Evolutionary conservation across 2,797 vertebrate species (phyloP), one percentile per base, ranked within the genome.

Genomic region (Hemibagrus guttatus): DNA sequence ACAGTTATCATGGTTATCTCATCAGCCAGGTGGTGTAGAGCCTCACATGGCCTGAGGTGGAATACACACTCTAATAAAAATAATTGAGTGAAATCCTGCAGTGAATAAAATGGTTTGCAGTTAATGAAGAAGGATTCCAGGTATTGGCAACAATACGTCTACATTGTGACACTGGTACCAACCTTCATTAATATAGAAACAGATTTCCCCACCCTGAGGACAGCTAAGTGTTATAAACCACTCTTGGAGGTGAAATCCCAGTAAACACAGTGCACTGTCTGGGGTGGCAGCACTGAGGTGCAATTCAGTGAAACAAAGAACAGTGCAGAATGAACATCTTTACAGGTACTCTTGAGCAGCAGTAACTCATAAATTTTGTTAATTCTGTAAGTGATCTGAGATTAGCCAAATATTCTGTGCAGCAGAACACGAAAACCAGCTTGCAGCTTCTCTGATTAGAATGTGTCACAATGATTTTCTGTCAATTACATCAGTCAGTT

Each of bases 91-190:
- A 80, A 80, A 79, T 16, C 35, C 78, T 61, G 58, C 78, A 80
- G 78, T 42, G 78, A 80, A 80, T 80, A 63, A 42, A 78, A 80
- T 80, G 35, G 31, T 80, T 80, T 80, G 35, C 56, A 61, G 78
- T 61, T 80, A 63, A 80, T 80, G 76, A 42, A 59, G 78, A 80
- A 61, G 35, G 78, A 61, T 80, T 61, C 35, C 56, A 80, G 31
- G 35, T 56, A 80, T 61, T 61, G 35, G 56, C 31, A 80, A 61
- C 19, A 80, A 61, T 80, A 80, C 12, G 7, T 61, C 35, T 39
- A 16, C 56, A 61, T 31, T n/a, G 56, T 61, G 58, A 61, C 54
- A 58, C 54, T 39, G 23, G 79, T 17, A 46, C 79, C 79, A 81
- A 81, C 6, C 42, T 81, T 66, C 42, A 81, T 66, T 66, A 52